Evolutionary conservation across 2,113 vertebrate genomes (phyloP).

Genomic region (Rhabdornis inornatus): DNA sequence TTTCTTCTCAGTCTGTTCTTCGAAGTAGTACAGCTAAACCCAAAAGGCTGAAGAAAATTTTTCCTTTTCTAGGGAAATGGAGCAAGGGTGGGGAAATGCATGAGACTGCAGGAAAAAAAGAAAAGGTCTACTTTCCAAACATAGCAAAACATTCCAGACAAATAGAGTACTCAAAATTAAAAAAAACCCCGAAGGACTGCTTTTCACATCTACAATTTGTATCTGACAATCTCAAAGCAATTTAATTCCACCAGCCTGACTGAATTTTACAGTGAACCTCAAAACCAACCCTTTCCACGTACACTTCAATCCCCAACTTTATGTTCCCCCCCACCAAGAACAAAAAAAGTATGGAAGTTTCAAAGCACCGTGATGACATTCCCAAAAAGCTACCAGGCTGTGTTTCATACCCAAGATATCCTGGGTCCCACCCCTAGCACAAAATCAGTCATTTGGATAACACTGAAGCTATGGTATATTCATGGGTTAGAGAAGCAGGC

Average conservation of each 20-base stretch:
- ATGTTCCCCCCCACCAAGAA: neutral
- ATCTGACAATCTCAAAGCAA: neutral
- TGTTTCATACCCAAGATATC: neutral
- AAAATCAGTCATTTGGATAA: neutral
- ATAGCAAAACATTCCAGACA: neutral
- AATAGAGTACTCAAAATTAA: neutral
- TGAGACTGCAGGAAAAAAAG: neutral
- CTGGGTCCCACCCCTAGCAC: neutral
- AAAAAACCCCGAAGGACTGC: neutral
- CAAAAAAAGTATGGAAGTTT: neutral
- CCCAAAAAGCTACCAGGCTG: neutral
- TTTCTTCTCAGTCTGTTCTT: neutral
- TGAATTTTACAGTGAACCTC: neutral
- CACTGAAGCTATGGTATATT: neutral
- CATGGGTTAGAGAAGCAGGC: neutral
- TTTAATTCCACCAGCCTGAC: neutral
- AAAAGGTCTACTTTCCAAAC: neutral
- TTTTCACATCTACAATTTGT: neutral
- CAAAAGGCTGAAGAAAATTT: neutral
- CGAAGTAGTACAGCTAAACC: neutral
- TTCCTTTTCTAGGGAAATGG: neutral
- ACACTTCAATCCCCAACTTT: neutral
- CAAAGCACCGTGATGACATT: rapidly evolving
- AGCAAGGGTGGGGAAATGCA: rapidly evolving
- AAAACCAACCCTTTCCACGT: neutral